These are phyloP conservation scores for Himalopsyche phryganea DNA, from an alignment of 1,140 invertebrate species.

Conservation along the genomic window DNA sequence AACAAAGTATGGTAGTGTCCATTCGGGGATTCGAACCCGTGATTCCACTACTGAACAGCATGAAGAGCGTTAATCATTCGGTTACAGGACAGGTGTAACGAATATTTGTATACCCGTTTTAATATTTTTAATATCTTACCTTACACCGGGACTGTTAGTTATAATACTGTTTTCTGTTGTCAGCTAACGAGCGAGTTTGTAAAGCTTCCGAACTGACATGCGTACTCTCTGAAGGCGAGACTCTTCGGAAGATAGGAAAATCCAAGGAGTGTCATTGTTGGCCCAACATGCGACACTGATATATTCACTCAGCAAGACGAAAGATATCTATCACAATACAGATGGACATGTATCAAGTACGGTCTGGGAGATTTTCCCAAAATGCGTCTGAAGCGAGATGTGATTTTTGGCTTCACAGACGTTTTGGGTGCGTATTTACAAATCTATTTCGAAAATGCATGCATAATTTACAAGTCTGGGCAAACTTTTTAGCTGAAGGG, in stretches of 20 bases:
- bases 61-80: no score
- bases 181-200: slow-evolving; percentile 21
- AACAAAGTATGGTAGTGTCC: no score
- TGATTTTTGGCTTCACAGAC: slow-evolving; percentile 46
- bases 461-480: no score
- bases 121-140: no score
- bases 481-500: no score
- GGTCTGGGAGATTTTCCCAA: slow-evolving; percentile 36
- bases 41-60: no score
- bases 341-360: slow-evolving; percentile 23
- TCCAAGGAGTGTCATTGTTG: slow-evolving; percentile 10
- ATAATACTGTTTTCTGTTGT: not conserved
- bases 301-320: slow-evolving; percentile 23
- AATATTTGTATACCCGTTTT: no score
- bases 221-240: not conserved
- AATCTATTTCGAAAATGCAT: no score
- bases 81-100: no score
- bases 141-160: no score
- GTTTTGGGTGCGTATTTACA: slow-evolving; percentile 27
- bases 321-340: slow-evolving; percentile 9
- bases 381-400: slow-evolving; percentile 41
- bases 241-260: not conserved
- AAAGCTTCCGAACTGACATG: slow-evolving; percentile 18
- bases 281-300: slow-evolving; percentile 16
- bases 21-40: no score